Percentiles rank a stretch among this genome's conserved stretches.
Evolutionary conservation across 1,140 invertebrate species (phyloP).

Genomic region (Ostrea denselamellosa): DNA sequence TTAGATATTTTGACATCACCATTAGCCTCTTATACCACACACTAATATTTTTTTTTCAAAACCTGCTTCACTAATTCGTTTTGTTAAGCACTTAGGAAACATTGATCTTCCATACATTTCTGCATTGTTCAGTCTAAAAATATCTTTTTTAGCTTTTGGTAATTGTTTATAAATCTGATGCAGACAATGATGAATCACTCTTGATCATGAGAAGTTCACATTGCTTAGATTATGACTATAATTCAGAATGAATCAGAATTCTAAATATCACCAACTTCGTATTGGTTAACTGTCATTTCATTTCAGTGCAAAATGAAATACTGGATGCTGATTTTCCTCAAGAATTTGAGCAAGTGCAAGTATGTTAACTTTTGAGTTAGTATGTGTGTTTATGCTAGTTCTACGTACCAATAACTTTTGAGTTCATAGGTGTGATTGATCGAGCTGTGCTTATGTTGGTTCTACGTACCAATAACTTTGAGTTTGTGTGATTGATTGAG

Average conservation of each 20-base stretch:
- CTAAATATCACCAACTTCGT: no score
- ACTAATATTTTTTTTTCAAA: conserved; percentile 34
- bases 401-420: conserved; percentile 86
- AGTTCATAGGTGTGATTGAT: no score
- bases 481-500: conserved; percentile 88
- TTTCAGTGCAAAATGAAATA: no score
- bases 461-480: conserved; percentile 85
- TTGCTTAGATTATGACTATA: no score
- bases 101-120: neutral
- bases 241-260: no score
- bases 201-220: no score
- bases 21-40: neutral
- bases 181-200: neutral
- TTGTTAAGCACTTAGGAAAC: conserved; percentile 27
- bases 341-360: no score
- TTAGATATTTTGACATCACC: conserved; percentile 23
- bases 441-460: no score
- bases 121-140: neutral
- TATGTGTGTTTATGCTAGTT: no score
- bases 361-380: no score
- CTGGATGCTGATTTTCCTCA: no score
- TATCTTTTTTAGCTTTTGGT: neutral
- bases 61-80: conserved; percentile 26
- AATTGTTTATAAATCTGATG: neutral
- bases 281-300: no score